Evolutionary conservation across 2,888 invertebrate species (phyloP), one percentile per base, ranked within the genome.

Genomic region (Lagria hirta): DNA sequence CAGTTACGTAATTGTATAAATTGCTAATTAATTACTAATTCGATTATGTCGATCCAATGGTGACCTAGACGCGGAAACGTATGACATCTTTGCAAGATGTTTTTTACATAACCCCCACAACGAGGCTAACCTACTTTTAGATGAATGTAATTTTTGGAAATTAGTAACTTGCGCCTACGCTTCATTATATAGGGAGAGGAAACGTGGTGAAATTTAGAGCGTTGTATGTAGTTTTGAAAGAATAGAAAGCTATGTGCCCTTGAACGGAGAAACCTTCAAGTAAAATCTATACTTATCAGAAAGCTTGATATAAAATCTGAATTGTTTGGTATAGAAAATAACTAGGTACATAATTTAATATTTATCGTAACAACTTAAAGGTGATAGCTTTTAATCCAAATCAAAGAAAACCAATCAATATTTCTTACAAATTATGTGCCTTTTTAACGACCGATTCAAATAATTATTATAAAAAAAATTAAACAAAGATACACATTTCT

Each of bases 21-120:
- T 36, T 30, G 36, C 15, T 36, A 28, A 43, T 43, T 43, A 29
- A 32, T 37, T 33, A 33, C 38, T 27, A 38, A 37, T 44, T 44
- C 15, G 38, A 38, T 38, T 38, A 32, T 30, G 30, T 37, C 27
- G 33, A 28, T 38, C 20, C 12, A 14, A 8, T 27, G n/a, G 37
- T 40, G 38, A 45, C 38, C 34, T 40, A 34, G 24, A 40, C 23
- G 35, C 43, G 44, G 40, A 45, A 38, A 24, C 28, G 14, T 16
- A 22, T 34, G 38, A 40, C 34, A 33, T 15, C 33, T 33, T 40
- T 26, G 5, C 10, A 16, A 10, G 6, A 8, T 26, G 6, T 18
- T 18, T 18, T 6, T 12, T 22, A 26, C 29, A 13, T n/a, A 16
- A 17, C 8, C 8, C 29, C 13, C 11, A 23, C 3, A 12, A n/a